These are phyloP conservation scores for Paraescarpia echinospica DNA, from an alignment of 1,140 invertebrate species.

Conservation along the genomic window DNA sequence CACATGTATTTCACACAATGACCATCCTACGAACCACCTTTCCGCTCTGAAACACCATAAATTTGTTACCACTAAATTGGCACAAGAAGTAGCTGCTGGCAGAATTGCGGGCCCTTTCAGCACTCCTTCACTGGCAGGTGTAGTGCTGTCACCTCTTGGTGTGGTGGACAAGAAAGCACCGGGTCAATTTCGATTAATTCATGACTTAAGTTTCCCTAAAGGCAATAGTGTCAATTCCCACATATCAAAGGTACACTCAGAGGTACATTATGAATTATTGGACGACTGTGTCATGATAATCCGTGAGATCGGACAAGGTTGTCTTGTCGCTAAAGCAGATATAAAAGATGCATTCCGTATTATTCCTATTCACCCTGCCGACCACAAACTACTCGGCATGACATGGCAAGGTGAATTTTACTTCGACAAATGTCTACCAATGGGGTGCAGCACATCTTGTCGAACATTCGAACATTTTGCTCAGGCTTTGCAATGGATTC, in stretches of 20 bases:
- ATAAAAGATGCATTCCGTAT: slow-evolving; percentile 3
- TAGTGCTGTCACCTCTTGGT: slow-evolving; percentile 25
- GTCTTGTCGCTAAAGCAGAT: neutral
- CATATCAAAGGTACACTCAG: neutral
- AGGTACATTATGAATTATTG: slow-evolving; percentile 4
- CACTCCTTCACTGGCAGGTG: slow-evolving; percentile 1
- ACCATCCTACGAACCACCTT: neutral
- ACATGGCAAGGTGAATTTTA: neutral
- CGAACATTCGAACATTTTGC: slow-evolving; percentile 5
- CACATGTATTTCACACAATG: neutral
- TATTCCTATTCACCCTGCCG: slow-evolving; percentile 8
- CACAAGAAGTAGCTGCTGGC: neutral
- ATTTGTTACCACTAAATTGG: neutral
- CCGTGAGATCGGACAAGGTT: neutral
- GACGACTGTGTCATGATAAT: slow-evolving; percentile 5
- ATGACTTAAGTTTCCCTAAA: slow-evolving; percentile 27
- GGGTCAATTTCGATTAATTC: slow-evolving; percentile 29
- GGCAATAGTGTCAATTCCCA: slow-evolving; percentile 23
- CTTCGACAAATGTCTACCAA: neutral
- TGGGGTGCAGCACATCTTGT: slow-evolving; percentile 13
- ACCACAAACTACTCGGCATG: neutral
- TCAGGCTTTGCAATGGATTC: neutral
- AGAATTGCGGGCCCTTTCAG: no score
- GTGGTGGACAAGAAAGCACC: slow-evolving; percentile 26
- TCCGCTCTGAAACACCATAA: neutral